Conservation (phyloP, 2,113 vertebrate genomes). For the Scatophagus argus region DNA sequence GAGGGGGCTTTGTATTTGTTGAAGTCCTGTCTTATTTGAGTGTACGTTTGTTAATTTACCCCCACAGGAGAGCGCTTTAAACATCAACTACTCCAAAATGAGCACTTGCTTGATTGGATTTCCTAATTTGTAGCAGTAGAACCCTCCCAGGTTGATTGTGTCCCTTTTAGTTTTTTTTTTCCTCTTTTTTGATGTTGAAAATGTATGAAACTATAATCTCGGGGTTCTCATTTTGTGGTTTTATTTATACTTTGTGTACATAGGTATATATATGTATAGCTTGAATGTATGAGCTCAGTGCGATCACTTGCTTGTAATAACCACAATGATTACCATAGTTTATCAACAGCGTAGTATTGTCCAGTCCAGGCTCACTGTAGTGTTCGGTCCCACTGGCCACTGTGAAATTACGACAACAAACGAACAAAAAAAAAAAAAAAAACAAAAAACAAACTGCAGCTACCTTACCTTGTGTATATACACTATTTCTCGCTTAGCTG, state of each 20-base stretch:
- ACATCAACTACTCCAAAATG: conserved; percentile 71
- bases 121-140: conserved; percentile 61
- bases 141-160: conserved; percentile 51
- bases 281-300: conserved; percentile 79
- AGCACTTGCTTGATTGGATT: conserved; percentile 77
- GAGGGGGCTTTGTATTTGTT: conserved; percentile 22
- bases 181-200: conserved; percentile 60
- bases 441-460: conserved; percentile 49
- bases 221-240: conserved; percentile 77
- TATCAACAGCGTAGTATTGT: conserved; percentile 20
- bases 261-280: conserved; percentile 82
- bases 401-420: conserved; percentile 47
- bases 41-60: conserved; percentile 53
- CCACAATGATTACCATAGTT: conserved; percentile 67
- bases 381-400: conserved; percentile 31
- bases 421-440: conserved; percentile 52
- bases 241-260: conserved; percentile 86
- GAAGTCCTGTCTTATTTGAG: conserved; percentile 42
- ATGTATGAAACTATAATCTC: conserved; percentile 70
- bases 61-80: conserved; percentile 67
- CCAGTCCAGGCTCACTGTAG: conserved; percentile 17
- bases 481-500: conserved; percentile 51
- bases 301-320: conserved; percentile 68
- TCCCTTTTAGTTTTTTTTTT: conserved; percentile 52
- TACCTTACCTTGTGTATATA: conserved; percentile 77